Evolutionary conservation across 2,113 vertebrate genomes (phyloP).

Genomic region (Sterrhoptilus dennistouni): DNA sequence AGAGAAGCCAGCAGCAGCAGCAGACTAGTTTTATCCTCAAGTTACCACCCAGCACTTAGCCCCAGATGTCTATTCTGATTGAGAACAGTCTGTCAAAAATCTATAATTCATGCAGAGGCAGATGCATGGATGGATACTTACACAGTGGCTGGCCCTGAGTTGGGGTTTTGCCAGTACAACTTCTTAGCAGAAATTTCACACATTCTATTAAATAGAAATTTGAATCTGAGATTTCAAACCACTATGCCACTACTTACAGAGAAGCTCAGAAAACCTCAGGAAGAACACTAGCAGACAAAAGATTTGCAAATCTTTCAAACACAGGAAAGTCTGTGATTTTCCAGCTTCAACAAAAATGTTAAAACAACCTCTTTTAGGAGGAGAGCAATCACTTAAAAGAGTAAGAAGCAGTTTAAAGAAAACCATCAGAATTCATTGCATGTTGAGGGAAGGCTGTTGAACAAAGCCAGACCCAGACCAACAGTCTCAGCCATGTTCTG

Average conservation of each 20-base stretch:
- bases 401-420: background rate
- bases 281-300: background rate
- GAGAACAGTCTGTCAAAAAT: constrained; percentile 20
- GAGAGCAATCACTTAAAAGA: background rate
- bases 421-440: background rate
- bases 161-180: background rate
- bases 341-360: background rate
- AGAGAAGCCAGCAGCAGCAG: background rate
- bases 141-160: background rate
- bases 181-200: background rate
- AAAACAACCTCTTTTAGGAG: background rate
- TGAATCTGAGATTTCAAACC: background rate
- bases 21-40: background rate
- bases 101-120: background rate
- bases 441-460: background rate
- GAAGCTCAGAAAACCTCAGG: background rate
- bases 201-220: background rate
- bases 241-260: background rate
- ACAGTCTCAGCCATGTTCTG: background rate
- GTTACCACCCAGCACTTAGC: constrained; percentile 9
- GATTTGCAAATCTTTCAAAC: background rate
- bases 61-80: constrained; percentile 10
- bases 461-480: background rate
- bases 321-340: background rate
- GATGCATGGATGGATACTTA: background rate